A percentile compares a stretch with the other conserved stretches of the same genome.
phyloP scores from a whole-genome alignment of 2,888 invertebrate species.

The Danaus chrysippus region DNA sequence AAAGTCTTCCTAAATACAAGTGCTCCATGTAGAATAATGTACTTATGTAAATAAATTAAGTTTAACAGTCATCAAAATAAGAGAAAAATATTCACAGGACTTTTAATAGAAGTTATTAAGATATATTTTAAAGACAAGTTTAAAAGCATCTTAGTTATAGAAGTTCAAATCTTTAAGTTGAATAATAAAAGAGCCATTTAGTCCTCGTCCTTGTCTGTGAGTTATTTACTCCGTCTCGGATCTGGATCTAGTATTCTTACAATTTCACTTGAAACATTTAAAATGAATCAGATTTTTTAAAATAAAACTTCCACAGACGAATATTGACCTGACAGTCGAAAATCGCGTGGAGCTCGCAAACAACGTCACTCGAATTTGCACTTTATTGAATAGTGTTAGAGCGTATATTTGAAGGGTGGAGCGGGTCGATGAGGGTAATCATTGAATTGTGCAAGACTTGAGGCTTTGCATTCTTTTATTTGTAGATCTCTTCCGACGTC shows the following conservation, averaged over 20 bases:
- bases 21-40: no score
- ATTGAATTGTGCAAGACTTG: conserved; percentile 22
- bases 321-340: conserved; percentile 22
- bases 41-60: no score
- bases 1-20: no score
- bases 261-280: conserved; percentile 19
- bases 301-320: conserved; percentile 22
- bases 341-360: conserved; percentile 11
- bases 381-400: conserved; percentile 16
- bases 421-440: conserved; percentile 19
- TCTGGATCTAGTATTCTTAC: neutral
- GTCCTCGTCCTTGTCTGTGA: neutral
- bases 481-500: conserved; percentile 1
- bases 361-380: conserved; percentile 13
- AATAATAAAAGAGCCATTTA: neutral
- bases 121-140: neutral
- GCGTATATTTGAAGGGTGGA: conserved; percentile 10
- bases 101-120: no score
- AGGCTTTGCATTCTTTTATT: conserved; percentile 13
- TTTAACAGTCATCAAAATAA: no score
- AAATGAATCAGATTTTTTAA: conserved; percentile 26
- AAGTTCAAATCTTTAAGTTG: neutral
- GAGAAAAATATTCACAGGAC: no score
- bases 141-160: neutral
- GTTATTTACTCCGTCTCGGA: neutral